phyloP scores from a whole-genome alignment of 2,888 invertebrate genomes.

The Eristalis tenax region DNA sequence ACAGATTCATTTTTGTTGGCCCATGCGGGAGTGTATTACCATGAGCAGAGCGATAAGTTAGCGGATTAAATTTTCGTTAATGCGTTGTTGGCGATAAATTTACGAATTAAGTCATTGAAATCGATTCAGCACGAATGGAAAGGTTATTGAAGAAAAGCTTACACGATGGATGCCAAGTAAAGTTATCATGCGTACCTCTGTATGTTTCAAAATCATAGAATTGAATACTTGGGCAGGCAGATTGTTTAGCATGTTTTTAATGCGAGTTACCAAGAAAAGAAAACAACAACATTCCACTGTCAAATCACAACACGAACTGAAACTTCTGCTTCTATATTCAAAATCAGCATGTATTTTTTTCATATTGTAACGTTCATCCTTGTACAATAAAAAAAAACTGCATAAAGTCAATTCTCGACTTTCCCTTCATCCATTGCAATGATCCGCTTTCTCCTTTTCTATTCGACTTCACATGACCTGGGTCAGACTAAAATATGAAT shows the following conservation, averaged over 20 bases:
- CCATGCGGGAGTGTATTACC: slow-evolving; percentile 8
- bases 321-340: slow-evolving; percentile 10
- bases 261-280: background rate
- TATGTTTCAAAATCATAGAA: background rate
- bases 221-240: too few species aligned
- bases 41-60: slow-evolving; percentile 57
- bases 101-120: slow-evolving; percentile 61
- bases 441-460: background rate
- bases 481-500: slow-evolving; percentile 62
- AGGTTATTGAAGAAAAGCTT: slow-evolving; percentile 23
- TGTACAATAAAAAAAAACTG: slow-evolving; percentile 16
- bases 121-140: slow-evolving; percentile 24
- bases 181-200: background rate
- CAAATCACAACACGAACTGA: slow-evolving; percentile 40
- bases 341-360: too few species aligned
- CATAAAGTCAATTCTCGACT: slow-evolving; percentile 44
- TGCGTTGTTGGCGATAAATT: slow-evolving; percentile 57
- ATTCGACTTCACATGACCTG: background rate
- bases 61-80: slow-evolving; percentile 66
- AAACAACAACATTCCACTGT: slow-evolving; percentile 5
- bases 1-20: slow-evolving; percentile 40
- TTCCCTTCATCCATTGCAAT: slow-evolving; percentile 11
- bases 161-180: background rate
- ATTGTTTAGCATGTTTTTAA: too few species aligned
- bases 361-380: slow-evolving; percentile 25